These are phyloP conservation scores for Drosophila kambysellisi DNA, from an alignment of 2,888 invertebrate genomes.

Conservation along the genomic window DNA sequence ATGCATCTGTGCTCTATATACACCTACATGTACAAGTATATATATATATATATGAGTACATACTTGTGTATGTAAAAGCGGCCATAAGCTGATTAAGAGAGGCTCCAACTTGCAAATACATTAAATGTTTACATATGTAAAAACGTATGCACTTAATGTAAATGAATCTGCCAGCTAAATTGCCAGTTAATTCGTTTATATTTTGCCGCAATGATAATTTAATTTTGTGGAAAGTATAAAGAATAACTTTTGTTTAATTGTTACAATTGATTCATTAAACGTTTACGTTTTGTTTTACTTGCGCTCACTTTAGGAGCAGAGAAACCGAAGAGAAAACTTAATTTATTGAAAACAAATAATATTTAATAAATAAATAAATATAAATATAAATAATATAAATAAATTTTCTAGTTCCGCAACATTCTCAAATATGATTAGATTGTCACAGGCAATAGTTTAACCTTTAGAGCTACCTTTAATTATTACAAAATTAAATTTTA, in stretches of 20 bases:
- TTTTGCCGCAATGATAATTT: background rate
- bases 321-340: too few species aligned
- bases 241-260: background rate
- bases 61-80: conserved; percentile 17
- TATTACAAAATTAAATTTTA: background rate
- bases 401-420: background rate
- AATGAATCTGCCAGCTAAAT: conserved; percentile 13
- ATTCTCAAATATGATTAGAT: background rate
- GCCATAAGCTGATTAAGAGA: conserved; percentile 62
- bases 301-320: background rate
- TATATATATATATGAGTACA: conserved; percentile 12
- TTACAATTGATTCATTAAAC: background rate
- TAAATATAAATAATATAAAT: background rate
- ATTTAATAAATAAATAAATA: background rate
- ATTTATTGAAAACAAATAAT: too few species aligned
- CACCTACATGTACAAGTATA: background rate
- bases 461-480: background rate
- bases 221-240: background rate
- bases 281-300: background rate
- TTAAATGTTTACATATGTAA: conserved; percentile 3
- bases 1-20: conserved; percentile 12
- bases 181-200: background rate
- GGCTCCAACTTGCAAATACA: conserved; percentile 7
- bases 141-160: conserved; percentile 6
- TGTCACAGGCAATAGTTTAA: background rate